These are phyloP conservation scores for Oxyruncus cristatus DNA, from an alignment of 2,113 vertebrate species.

Conservation along the genomic window DNA sequence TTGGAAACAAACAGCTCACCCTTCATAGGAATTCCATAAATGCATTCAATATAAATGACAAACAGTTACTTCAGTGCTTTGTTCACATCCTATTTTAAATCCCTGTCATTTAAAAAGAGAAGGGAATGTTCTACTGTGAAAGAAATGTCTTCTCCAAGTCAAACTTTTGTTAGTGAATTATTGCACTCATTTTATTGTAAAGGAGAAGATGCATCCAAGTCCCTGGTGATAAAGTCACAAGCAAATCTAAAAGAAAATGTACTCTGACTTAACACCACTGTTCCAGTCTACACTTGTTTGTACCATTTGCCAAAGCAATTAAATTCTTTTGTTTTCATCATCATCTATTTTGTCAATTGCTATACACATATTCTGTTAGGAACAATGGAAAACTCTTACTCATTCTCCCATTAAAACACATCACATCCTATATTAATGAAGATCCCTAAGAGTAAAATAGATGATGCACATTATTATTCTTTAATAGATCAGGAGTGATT, in stretches of 20 bases:
- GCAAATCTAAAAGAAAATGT: neutral
- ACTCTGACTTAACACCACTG: neutral
- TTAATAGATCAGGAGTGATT: neutral
- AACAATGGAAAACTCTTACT: neutral
- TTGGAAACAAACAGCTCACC: neutral
- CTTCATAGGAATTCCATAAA: accelerated
- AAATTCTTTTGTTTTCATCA: neutral
- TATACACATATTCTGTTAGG: neutral
- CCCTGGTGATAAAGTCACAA: neutral
- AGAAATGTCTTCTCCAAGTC: neutral
- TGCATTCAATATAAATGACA: neutral
- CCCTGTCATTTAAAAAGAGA: neutral
- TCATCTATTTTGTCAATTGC: neutral
- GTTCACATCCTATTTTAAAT: neutral
- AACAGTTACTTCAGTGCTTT: neutral
- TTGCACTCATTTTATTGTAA: neutral
- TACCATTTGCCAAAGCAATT: neutral
- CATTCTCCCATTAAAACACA: neutral
- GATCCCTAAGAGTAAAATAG: neutral
- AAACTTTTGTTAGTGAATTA: neutral
- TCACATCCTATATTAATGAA: neutral
- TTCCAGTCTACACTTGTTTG: neutral
- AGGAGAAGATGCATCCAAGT: neutral
- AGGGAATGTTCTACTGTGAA: neutral
- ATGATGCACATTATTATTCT: neutral